Evolutionary conservation across 2,797 vertebrate genomes (phyloP).

Genomic region (Pipistrellus kuhlii): DNA sequence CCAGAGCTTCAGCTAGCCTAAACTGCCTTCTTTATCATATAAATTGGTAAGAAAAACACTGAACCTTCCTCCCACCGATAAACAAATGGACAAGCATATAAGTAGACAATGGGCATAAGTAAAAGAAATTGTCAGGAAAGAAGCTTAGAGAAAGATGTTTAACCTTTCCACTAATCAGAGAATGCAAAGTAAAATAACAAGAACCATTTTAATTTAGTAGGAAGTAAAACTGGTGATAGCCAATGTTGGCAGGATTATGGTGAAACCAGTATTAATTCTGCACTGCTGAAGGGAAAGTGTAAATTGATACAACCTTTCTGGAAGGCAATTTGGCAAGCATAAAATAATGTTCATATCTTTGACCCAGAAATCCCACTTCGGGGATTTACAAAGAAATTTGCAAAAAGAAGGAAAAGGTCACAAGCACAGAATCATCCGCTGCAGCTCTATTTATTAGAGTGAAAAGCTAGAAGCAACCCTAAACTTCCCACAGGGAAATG

Average conservation of each 20-base stretch:
- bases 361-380: conserved; percentile 69
- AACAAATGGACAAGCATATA: conserved; percentile 51
- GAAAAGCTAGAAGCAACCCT: conserved; percentile 54
- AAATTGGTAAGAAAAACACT: conserved; percentile 71
- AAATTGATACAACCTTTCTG: conserved; percentile 38
- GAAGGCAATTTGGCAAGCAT: conserved; percentile 54
- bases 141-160: conserved; percentile 6
- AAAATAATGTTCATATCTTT: conserved; percentile 61
- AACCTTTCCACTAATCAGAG: conserved; percentile 13
- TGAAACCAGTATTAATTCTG: not conserved
- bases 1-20: conserved; percentile 62
- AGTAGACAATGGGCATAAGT: conserved; percentile 10
- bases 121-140: not conserved
- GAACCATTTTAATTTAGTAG: conserved; percentile 44
- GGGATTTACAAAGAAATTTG: conserved; percentile 64
- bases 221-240: conserved; percentile 20
- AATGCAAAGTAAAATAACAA: conserved; percentile 45
- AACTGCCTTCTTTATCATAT: conserved; percentile 71
- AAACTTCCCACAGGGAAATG: conserved; percentile 17
- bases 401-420: conserved; percentile 49
- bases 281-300: not conserved
- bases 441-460: conserved; percentile 22
- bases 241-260: conserved; percentile 24
- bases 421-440: conserved; percentile 5
- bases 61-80: conserved; percentile 59